Percentiles rank a stretch among this genome's conserved stretches.
Evolutionary conservation across 2,113 vertebrate species (phyloP).

Genomic region (Corythoichthys intestinalis): DNA sequence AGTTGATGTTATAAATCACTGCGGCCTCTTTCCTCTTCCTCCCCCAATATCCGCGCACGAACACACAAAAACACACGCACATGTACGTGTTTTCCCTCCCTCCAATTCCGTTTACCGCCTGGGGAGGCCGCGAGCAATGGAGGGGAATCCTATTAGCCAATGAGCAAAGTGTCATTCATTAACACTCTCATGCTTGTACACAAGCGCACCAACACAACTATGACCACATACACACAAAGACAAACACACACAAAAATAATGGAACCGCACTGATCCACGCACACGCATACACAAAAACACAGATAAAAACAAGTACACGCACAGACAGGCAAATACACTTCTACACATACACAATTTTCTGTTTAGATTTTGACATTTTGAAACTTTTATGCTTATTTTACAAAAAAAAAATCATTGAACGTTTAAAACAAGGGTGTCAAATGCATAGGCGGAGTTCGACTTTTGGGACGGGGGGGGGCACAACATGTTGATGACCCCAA

Average conservation of each 20-base stretch:
- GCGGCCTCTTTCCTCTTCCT: constrained; percentile 58
- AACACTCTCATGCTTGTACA: constrained; percentile 17
- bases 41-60: constrained; percentile 19
- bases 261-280: too few species aligned
- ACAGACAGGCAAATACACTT: too few species aligned
- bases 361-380: too few species aligned
- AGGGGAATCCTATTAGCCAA: constrained; percentile 74
- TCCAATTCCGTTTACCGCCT: constrained; percentile 47
- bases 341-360: too few species aligned
- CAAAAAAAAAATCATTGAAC: too few species aligned
- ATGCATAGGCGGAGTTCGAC: too few species aligned
- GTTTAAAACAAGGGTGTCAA: too few species aligned
- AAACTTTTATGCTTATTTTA: too few species aligned
- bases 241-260: not conserved
- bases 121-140: constrained; percentile 24
- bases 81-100: constrained; percentile 21
- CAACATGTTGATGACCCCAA: too few species aligned
- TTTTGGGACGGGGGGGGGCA: too few species aligned
- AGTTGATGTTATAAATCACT: constrained; percentile 74
- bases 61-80: constrained; percentile 18
- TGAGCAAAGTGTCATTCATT: constrained; percentile 76
- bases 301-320: too few species aligned
- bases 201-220: constrained; percentile 11
- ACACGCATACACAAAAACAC: too few species aligned
- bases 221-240: not conserved